phyloP scores from a whole-genome alignment of 1,140 invertebrate genomes.

The Bombus sibiricus region DNA sequence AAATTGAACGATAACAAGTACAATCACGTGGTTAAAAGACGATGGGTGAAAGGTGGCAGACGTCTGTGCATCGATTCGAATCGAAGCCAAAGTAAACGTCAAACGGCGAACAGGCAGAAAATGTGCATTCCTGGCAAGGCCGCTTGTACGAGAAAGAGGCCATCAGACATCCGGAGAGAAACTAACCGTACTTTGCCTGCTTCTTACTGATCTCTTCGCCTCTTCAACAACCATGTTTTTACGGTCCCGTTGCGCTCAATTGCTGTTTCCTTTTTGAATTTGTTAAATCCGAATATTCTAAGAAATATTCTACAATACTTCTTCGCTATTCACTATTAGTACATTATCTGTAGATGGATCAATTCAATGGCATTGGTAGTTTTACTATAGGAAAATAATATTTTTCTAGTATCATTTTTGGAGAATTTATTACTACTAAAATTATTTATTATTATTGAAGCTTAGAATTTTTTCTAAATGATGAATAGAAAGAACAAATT shows the following conservation, averaged over 20 bases:
- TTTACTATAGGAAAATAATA: too few species aligned
- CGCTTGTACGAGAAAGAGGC: constrained; percentile 78
- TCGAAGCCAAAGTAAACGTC: constrained; percentile 65
- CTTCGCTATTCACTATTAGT: background rate
- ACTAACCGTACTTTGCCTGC: constrained; percentile 77
- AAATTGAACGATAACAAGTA: constrained; percentile 29
- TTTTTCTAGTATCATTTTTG: too few species aligned
- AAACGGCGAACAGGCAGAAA: constrained; percentile 73
- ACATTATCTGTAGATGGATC: too few species aligned
- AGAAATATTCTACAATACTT: background rate
- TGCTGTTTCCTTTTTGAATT: background rate
- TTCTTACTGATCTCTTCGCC: constrained; percentile 46
- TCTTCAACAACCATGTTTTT: constrained; percentile 43
- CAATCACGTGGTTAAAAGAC: constrained; percentile 34
- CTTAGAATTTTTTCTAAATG: background rate
- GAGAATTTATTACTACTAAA: background rate
- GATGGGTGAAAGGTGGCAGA: constrained; percentile 59
- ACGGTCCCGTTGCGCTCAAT: constrained; percentile 42
- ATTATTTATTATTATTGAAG: background rate
- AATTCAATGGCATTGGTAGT: background rate
- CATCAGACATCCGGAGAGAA: constrained; percentile 80
- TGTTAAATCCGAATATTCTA: background rate
- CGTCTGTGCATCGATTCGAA: constrained; percentile 62
- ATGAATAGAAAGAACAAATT: background rate
- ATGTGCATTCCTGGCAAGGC: constrained; percentile 80